Evolutionary conservation across 30 jellyfish, hydroid and myxozoan species (phyloP).

Genomic region (Cassiopea andromeda): DNA sequence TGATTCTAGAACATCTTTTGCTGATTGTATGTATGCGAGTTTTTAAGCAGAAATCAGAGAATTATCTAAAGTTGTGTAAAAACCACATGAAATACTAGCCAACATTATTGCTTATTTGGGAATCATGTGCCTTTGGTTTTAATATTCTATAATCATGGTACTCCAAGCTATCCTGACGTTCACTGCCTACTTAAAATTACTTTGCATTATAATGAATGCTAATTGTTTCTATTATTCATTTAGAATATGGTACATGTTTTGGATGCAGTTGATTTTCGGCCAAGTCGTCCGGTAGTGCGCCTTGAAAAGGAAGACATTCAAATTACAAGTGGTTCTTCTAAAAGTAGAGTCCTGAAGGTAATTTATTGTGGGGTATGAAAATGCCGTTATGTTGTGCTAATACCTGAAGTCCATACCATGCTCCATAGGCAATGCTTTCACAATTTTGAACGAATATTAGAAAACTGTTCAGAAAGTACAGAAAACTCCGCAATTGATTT

Average conservation of each 20-base stretch:
- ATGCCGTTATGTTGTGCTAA: too few relatives aligned
- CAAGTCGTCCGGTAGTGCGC: constrained; percentile 85
- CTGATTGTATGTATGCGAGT: too few relatives aligned
- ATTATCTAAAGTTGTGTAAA: too few relatives aligned
- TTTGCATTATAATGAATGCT: neutral
- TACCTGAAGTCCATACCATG: neutral
- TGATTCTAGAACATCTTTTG: too few relatives aligned
- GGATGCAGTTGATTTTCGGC: constrained; percentile 84
- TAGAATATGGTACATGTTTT: constrained; percentile 14
- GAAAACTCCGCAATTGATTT: too few relatives aligned
- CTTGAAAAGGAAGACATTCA: constrained; percentile 71
- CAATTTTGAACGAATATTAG: neutral
- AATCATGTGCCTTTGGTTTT: too few relatives aligned
- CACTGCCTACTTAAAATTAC: neutral
- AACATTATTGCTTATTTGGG: too few relatives aligned
- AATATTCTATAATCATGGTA: too few relatives aligned
- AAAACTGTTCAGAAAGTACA: too few relatives aligned
- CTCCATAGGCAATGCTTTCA: neutral
- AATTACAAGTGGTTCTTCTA: neutral
- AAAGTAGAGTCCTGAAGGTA: constrained; percentile 11
- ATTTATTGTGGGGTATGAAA: neutral
- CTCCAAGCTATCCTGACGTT: too few relatives aligned
- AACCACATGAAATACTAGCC: too few relatives aligned
- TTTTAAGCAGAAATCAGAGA: too few relatives aligned
- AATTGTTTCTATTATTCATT: neutral